Evolutionary conservation across 2,797 vertebrate genomes (phyloP).

Genomic region (Antennarius maculatus): DNA sequence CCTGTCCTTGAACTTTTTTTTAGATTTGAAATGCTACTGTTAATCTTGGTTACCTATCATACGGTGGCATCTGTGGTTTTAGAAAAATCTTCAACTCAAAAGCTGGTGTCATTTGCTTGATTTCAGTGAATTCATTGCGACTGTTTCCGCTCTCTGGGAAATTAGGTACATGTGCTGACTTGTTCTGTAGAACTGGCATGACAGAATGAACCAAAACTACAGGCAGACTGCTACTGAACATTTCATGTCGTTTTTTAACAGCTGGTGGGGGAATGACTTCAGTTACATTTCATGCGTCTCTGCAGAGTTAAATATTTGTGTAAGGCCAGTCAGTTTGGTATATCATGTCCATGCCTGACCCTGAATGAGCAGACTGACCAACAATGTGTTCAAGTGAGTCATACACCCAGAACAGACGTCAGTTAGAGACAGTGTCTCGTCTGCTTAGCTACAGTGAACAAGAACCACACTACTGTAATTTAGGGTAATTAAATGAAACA

Average conservation of each 20-base stretch:
- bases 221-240: constrained; percentile 2
- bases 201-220: constrained; percentile 21
- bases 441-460: constrained; percentile 7
- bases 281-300: background rate
- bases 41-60: background rate
- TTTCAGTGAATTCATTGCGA: constrained; percentile 47
- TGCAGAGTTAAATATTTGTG: background rate
- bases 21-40: background rate
- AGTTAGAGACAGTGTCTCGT: background rate
- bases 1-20: constrained; percentile 10
- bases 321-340: background rate
- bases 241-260: background rate
- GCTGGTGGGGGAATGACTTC: background rate
- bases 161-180: constrained; percentile 33
- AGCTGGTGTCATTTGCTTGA: background rate
- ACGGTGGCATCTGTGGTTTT: background rate
- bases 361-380: background rate
- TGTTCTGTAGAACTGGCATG: constrained; percentile 23
- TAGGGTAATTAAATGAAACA: constrained; percentile 1
- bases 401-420: constrained; percentile 1
- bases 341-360: too few species aligned
- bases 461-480: background rate
- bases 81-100: background rate
- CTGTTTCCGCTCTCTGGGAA: constrained; percentile 42
- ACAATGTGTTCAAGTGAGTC: constrained; percentile 5